Evolutionary conservation across 2,797 vertebrate species (phyloP).

Genomic region (Epinephelus coioides): DNA sequence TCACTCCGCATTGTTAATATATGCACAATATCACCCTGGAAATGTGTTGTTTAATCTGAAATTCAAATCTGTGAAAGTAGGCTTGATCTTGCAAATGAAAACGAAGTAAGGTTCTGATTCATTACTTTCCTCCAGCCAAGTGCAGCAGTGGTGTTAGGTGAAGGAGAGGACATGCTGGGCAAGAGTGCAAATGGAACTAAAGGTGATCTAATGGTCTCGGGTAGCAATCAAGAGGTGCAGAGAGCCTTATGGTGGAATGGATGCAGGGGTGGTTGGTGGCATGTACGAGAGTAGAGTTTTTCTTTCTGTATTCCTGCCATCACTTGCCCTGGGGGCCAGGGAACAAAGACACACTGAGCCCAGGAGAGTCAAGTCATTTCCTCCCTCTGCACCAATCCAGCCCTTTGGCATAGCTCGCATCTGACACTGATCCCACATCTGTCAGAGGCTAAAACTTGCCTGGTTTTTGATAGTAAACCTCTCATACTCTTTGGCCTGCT

Average conservation of each 20-base stretch:
- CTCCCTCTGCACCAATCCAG: conserved; percentile 66
- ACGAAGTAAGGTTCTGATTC: conserved; percentile 54
- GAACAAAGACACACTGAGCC: conserved; percentile 75
- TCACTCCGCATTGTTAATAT: neutral
- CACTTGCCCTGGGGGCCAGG: conserved; percentile 55
- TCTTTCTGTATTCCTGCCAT: conserved; percentile 71
- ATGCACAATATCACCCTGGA: conserved; percentile 24
- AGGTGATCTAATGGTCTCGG: conserved; percentile 71
- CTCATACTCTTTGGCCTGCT: conserved; percentile 56
- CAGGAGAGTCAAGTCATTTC: conserved; percentile 81
- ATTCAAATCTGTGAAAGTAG: conserved; percentile 56
- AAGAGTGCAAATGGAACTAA: conserved; percentile 68
- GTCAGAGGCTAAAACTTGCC: conserved; percentile 74
- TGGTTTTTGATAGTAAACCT: conserved; percentile 71
- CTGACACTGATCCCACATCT: conserved; percentile 79
- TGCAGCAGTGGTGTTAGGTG: conserved; percentile 56
- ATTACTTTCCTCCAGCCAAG: conserved; percentile 49
- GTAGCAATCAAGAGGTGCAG: conserved; percentile 74
- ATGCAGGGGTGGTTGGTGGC: conserved; percentile 60
- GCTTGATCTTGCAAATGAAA: conserved; percentile 69
- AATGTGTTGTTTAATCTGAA: conserved; percentile 59
- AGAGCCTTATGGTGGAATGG: conserved; percentile 57
- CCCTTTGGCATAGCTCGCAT: conserved; percentile 75
- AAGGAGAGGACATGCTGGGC: conserved; percentile 52
- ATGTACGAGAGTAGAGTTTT: conserved; percentile 60